phyloP scores from a whole-genome alignment of 2,113 vertebrate species.

The Oncorhynchus keta region DNA sequence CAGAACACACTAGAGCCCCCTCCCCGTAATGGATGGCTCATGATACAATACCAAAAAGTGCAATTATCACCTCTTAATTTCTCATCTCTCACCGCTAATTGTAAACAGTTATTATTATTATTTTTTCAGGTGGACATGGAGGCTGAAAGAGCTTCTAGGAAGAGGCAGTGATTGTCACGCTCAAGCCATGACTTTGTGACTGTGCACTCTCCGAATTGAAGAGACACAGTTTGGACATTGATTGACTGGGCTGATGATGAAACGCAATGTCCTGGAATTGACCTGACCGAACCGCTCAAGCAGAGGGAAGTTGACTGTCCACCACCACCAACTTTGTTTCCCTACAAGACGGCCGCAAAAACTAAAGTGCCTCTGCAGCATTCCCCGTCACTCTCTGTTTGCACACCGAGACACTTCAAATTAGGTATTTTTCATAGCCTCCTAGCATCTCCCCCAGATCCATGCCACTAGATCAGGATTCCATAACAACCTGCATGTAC shows the following conservation, averaged over 20 bases:
- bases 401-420: conserved; percentile 23
- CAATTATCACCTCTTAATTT: conserved; percentile 1
- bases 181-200: conserved; percentile 12
- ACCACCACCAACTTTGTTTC: neutral
- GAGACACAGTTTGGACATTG: neutral
- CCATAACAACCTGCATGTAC: conserved; percentile 32
- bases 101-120: neutral
- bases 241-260: neutral
- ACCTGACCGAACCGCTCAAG: neutral
- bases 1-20: conserved; percentile 54
- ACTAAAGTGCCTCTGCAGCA: neutral
- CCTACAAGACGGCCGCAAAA: neutral
- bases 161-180: neutral
- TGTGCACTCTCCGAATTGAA: neutral
- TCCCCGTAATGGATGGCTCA: conserved; percentile 8
- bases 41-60: conserved; percentile 8
- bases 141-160: neutral
- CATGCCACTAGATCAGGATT: conserved; percentile 21
- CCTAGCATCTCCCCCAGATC: conserved; percentile 8
- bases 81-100: neutral
- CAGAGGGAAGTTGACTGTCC: neutral
- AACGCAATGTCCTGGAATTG: conserved; percentile 1
- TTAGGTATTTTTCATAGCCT: conserved; percentile 36
- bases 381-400: neutral
- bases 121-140: conserved; percentile 32